Evolutionary conservation across 1,140 invertebrate genomes (phyloP), one percentile per base, ranked within the genome.

Genomic region (Chironomus tepperi): DNA sequence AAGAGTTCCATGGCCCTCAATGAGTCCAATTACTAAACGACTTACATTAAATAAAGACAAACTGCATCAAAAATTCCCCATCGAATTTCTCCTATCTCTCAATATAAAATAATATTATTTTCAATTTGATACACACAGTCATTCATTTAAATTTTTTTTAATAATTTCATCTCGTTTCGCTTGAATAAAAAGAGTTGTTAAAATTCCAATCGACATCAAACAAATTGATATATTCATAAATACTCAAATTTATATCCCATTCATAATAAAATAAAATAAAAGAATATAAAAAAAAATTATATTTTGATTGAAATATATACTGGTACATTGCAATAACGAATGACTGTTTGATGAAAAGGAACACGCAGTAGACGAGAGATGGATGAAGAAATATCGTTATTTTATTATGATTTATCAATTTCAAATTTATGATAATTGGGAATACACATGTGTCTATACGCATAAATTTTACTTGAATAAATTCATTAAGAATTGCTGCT

Each of bases 351-450:
- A 15, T 10, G 43, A 9, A 57, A 57, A 57, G 2, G 12, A 57
- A 57, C 12, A 57, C 12, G n/a, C 9, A 47, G 43, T 1, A n/a
- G 16, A 8, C 16, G 8, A 67, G 8, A 67, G 7, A 18, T n/a
- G n/a, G 3, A 70, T 7, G 18, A 70, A 70, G 65, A 70, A 21
- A 21, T 21, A 70, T 18, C n/a, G 65, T 19, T 19, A 70, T 70
- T 70, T 70, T 70, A 70, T 70, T 18, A 70, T 70, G 65, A 70
- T 70, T 70, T 70, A 70, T 70, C 65, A 70, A 21, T 70, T 70
- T 70, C 18, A 16, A 70, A 70, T 70, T 70, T 70, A 70, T 70
- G 7, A 70, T 70, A 70, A 70, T 70, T 70, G 65, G 65, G 18
- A 67, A 16, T 2, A 2, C 64, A 18, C 16, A 15, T 70, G 65